These are phyloP conservation scores for Plectus sambesii DNA, from an alignment of 1,140 invertebrate species.

Conservation along the genomic window DNA sequence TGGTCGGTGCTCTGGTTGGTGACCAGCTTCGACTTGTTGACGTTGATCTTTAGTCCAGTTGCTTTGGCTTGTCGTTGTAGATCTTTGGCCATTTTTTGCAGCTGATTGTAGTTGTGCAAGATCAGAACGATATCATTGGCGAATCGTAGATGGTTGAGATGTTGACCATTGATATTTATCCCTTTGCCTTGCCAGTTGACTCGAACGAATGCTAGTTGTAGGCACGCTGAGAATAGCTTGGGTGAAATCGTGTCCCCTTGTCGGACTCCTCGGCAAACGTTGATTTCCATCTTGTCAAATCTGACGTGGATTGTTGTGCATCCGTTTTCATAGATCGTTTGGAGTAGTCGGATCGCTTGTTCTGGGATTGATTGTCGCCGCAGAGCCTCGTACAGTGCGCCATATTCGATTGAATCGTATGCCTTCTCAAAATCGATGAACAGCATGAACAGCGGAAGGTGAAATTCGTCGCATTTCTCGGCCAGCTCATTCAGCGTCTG, in stretches of 20 bases:
- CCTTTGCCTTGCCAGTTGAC: constrained; percentile 12
- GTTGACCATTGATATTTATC: not conserved
- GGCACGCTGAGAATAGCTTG: constrained; percentile 49
- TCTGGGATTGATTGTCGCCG: constrained; percentile 7
- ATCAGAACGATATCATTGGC: constrained; percentile 42
- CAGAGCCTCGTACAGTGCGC: constrained; percentile 8
- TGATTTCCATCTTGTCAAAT: not conserved
- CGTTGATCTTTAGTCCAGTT: constrained; percentile 14
- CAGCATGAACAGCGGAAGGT: constrained; percentile 24
- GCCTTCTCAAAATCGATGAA: constrained; percentile 39
- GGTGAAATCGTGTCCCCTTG: constrained; percentile 52
- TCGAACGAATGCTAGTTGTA: constrained; percentile 45
- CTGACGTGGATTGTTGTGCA: not conserved
- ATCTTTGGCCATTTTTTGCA: constrained; percentile 16
- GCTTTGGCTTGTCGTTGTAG: not conserved
- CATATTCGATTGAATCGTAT: constrained; percentile 31
- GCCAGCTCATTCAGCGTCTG: constrained; percentile 15
- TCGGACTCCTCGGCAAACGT: constrained; percentile 46
- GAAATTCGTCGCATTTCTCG: constrained; percentile 33
- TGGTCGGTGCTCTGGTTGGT: too few relatives aligned
- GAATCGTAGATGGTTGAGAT: constrained; percentile 31
- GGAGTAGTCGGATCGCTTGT: constrained; percentile 3
- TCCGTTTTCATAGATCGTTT: constrained; percentile 11
- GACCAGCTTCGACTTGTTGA: constrained; percentile 13
- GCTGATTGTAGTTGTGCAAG: constrained; percentile 12